A percentile compares a stretch with the other conserved stretches of the same genome.
Conservation (phyloP, 2,797 vertebrate species). For the Gymnothorax reevesii region DNA sequence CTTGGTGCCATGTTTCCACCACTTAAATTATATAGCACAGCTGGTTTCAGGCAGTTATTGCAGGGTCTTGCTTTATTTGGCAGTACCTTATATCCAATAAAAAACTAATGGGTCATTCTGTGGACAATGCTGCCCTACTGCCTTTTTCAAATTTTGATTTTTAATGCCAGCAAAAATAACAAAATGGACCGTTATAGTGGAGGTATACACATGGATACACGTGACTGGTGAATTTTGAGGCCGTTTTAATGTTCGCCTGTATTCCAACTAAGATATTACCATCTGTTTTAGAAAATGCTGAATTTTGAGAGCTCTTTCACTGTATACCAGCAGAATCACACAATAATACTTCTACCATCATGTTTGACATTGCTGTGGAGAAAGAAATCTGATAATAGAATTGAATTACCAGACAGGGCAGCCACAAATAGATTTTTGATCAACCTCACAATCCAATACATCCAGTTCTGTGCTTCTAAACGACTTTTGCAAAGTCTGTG, state of each 20-base stretch:
- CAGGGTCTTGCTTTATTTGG: neutral
- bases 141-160: neutral
- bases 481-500: neutral
- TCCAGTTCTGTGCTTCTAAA: neutral
- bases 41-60: neutral
- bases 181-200: neutral
- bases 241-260: neutral
- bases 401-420: neutral
- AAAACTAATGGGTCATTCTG: neutral
- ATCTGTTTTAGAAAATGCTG: neutral
- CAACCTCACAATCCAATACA: neutral
- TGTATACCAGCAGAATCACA: neutral
- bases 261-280: neutral
- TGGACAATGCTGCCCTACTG: neutral
- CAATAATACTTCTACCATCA: neutral
- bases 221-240: neutral
- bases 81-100: neutral
- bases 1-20: neutral
- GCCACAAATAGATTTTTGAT: neutral
- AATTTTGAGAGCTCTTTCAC: neutral
- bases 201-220: neutral
- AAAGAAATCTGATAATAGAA: neutral
- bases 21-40: neutral
- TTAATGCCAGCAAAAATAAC: neutral
- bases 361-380: neutral